phyloP scores from a whole-genome alignment of 2,113 vertebrate species.

The Gasterosteus nipponicus region DNA sequence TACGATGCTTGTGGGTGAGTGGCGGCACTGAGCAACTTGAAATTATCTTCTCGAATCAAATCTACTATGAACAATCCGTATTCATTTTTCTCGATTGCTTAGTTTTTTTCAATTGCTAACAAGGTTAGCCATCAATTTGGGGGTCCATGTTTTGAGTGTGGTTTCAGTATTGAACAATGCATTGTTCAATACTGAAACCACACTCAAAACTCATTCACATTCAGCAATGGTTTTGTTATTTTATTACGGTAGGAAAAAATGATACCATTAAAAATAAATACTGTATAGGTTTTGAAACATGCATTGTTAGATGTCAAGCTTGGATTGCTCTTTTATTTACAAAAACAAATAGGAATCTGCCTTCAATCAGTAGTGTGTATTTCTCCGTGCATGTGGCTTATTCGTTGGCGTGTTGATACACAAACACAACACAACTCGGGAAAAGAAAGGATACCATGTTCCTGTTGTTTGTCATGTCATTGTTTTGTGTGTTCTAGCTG shows the following conservation, averaged over 20 bases:
- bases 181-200: no score
- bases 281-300: not conserved
- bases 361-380: not conserved
- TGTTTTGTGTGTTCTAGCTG: conserved; percentile 63
- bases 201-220: no score
- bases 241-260: no score
- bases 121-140: no score
- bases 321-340: not conserved
- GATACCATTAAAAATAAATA: no score
- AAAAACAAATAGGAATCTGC: no score
- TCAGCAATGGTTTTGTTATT: no score
- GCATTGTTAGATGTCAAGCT: not conserved
- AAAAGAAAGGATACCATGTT: not conserved
- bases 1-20: conserved; percentile 91
- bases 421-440: no score
- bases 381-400: not conserved
- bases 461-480: not conserved
- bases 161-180: no score
- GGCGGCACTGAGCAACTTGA: not conserved
- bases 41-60: not conserved
- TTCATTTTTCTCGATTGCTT: not conserved
- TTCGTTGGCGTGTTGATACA: no score
- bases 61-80: not conserved
- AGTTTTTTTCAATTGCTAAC: no score
- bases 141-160: no score